Percentiles rank a stretch among this genome's conserved stretches.
Conservation (phyloP, 2,888 invertebrate genomes). For the Elysia crispata region DNA sequence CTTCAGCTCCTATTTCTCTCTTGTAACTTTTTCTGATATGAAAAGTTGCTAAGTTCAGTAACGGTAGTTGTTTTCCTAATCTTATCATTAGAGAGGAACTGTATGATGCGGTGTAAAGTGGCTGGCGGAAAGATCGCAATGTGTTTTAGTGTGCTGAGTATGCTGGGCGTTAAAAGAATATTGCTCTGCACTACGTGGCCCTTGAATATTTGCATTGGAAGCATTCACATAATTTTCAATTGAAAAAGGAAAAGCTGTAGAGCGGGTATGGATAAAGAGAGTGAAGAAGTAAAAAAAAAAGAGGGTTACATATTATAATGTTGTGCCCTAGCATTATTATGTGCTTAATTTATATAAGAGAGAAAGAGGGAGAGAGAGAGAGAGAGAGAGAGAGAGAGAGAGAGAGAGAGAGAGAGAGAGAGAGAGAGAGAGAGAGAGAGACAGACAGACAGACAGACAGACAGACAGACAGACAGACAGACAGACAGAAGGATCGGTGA, state of each 20-base stretch:
- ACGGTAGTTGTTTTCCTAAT: too few relatives aligned
- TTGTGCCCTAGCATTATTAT: too few relatives aligned
- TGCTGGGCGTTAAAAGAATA: too few relatives aligned
- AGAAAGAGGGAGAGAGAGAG: background rate
- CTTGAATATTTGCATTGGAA: background rate
- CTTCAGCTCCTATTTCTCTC: too few relatives aligned
- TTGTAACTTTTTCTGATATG: too few relatives aligned
- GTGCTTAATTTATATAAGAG: too few relatives aligned
- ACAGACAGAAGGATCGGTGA: constrained; percentile 12
- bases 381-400: constrained; percentile 32
- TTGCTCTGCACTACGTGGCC: too few relatives aligned
- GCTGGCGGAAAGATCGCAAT: too few relatives aligned
- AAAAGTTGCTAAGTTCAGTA: too few relatives aligned
- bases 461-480: constrained; percentile 46
- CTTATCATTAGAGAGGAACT: too few relatives aligned
- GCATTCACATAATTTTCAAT: background rate
- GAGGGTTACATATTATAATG: constrained; percentile 27
- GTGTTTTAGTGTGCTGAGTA: too few relatives aligned
- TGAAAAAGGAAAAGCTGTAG: background rate
- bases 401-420: constrained; percentile 41
- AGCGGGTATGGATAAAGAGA: background rate
- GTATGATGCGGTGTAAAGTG: too few relatives aligned
- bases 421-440: constrained; percentile 47
- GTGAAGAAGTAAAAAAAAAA: background rate
- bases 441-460: constrained; percentile 46